Evolutionary conservation across 2,797 vertebrate genomes (phyloP), one percentile per base, ranked within the genome.

Genomic region (Eupleurogrammus muticus): DNA sequence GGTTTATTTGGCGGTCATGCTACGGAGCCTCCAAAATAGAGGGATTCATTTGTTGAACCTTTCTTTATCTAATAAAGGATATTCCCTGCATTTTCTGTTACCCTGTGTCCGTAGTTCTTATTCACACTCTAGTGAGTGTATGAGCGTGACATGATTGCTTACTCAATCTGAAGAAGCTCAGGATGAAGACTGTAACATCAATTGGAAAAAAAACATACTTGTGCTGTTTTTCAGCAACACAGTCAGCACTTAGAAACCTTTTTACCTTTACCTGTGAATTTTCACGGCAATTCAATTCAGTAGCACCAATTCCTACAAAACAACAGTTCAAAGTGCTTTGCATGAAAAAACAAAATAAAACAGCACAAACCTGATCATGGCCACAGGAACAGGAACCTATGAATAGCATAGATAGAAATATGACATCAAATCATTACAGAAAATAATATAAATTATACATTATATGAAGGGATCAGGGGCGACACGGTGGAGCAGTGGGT

Each of bases 171-270:
- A 19, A 70, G 7, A 7, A 2, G 34, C 34, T 7, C 12, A 55
- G 12, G 50, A 20, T 23, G n/a, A 21, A 38, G 38, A 47, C 4
- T 14, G 21, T 4, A 10, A 5, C 36, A 9, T 19, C 21, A 34
- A 46, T 24, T 70, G 32, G n/a, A n/a, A n/a, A 70, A 19, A 55
- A 44, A 12, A 10, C 20, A n/a, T 21, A 50, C 46, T 57, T 40
- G 13, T 46, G 47, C 47, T 75, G 4, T 53, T 9, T 17, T 34
- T 23, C 38, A 42, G 28, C 40, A 69, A 47, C 65, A 50, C 20
- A 51, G 23, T 50, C 35, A 48, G 5, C 47, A 19, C 21, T 55
- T 34, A 55, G 14, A 55, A 32, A 28, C 58, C 17, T 24, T 57
- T 50, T 63, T 23, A 38, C 52, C 36, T 36, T 36, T 12, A 35